These are phyloP conservation scores for Peromyscus aztecus DNA, from an alignment of 2,797 vertebrate genomes.

Conservation along the genomic window DNA sequence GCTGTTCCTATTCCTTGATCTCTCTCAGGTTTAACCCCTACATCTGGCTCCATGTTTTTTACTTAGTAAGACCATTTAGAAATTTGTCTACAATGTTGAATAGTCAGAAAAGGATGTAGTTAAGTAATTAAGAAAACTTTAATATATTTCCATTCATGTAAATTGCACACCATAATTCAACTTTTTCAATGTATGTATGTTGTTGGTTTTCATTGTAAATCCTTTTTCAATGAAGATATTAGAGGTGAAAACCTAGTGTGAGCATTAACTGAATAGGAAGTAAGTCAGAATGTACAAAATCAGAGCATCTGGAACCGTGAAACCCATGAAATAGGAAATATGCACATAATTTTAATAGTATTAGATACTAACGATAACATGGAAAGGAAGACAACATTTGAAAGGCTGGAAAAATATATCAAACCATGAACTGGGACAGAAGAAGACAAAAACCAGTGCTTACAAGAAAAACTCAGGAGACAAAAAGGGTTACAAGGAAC, in stretches of 20 bases:
- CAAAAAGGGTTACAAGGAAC: background rate
- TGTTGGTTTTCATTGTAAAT: background rate
- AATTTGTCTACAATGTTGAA: background rate
- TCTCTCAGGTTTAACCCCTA: no score
- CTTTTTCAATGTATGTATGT: background rate
- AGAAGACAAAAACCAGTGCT: background rate
- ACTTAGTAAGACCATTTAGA: no score
- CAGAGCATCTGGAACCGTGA: background rate
- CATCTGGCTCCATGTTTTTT: no score
- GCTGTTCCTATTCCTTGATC: no score
- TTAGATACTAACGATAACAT: background rate
- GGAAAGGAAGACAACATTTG: background rate
- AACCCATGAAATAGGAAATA: background rate
- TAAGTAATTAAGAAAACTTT: background rate
- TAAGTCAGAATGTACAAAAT: background rate
- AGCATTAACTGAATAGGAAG: background rate
- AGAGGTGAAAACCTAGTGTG: background rate
- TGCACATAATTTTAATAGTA: background rate
- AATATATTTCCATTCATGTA: background rate
- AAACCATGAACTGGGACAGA: background rate
- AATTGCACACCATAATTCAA: no score
- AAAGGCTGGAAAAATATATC: background rate
- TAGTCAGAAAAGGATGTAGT: background rate
- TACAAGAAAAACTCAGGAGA: background rate
- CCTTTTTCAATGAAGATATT: background rate